phyloP scores from a whole-genome alignment of 2,888 invertebrate genomes.

The Stictocephala bisonia region DNA sequence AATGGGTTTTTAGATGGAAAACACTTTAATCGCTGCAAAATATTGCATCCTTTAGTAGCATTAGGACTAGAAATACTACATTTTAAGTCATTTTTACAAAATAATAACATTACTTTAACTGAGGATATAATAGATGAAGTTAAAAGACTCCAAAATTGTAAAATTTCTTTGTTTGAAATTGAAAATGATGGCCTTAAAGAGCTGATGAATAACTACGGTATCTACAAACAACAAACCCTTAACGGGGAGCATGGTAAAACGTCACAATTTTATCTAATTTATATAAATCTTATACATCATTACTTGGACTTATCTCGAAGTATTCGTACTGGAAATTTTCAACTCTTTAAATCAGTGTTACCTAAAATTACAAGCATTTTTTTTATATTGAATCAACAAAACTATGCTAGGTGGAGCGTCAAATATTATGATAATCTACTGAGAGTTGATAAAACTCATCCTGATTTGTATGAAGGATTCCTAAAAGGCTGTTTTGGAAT shows the following conservation, averaged over 20 bases:
- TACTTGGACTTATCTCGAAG: conserved; percentile 59
- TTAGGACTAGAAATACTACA: conserved; percentile 53
- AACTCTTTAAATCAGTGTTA: conserved; percentile 58
- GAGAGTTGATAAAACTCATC: conserved; percentile 61
- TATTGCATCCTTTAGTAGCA: conserved; percentile 53
- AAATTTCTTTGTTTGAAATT: not conserved
- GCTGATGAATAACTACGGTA: not conserved
- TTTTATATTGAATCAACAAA: conserved; percentile 61
- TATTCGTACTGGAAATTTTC: conserved; percentile 60
- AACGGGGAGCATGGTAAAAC: conserved; percentile 60
- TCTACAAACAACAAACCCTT: not conserved
- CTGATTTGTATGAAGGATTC: conserved; percentile 57
- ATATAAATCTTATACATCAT: conserved; percentile 58
- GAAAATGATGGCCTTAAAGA: not conserved
- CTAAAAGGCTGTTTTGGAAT: conserved; percentile 60
- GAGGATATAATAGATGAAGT: not conserved
- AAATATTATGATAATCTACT: conserved; percentile 60
- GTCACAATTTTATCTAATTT: conserved; percentile 60
- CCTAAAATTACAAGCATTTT: conserved; percentile 61
- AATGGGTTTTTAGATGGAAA: conserved; percentile 51
- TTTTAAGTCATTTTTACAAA: not conserved
- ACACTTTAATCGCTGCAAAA: conserved; percentile 53
- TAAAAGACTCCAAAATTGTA: not conserved
- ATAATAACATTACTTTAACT: not conserved
- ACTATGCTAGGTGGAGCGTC: conserved; percentile 62